These are phyloP conservation scores for Dendropsophus ebraccatus DNA, from an alignment of 2,113 vertebrate species.

Conservation along the genomic window DNA sequence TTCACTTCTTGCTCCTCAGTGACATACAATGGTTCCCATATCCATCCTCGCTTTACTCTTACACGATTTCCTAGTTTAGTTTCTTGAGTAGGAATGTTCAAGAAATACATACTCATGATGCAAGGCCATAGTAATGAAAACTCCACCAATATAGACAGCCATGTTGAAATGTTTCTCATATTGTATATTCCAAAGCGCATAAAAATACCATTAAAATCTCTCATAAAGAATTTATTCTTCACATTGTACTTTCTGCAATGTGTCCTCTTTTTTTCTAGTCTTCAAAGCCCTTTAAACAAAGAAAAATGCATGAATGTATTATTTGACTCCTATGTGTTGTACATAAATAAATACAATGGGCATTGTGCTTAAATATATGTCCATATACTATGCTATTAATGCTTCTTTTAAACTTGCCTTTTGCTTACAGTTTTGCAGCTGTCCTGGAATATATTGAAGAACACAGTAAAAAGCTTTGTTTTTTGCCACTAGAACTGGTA, in stretches of 20 bases:
- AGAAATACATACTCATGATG: conserved; percentile 58
- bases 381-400: background rate
- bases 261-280: background rate
- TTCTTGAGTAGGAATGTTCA: conserved; percentile 51
- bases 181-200: background rate
- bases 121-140: conserved; percentile 70
- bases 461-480: background rate
- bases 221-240: background rate
- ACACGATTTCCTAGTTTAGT: conserved; percentile 28
- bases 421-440: background rate
- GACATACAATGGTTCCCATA: conserved; percentile 84
- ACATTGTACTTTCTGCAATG: background rate
- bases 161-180: conserved; percentile 68
- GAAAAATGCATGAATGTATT: background rate
- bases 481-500: background rate
- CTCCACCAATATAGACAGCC: conserved; percentile 67
- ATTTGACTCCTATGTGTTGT: background rate
- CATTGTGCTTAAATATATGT: conserved; percentile 15
- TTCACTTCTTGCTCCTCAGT: conserved; percentile 78
- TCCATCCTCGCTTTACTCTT: conserved; percentile 82
- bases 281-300: conserved; percentile 5
- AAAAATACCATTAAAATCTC: background rate
- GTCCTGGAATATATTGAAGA: background rate
- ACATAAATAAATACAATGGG: conserved; percentile 3
- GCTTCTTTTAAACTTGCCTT: background rate